Conservation (phyloP, 2,888 invertebrate genomes). For the Ephialtes manifestator region DNA sequence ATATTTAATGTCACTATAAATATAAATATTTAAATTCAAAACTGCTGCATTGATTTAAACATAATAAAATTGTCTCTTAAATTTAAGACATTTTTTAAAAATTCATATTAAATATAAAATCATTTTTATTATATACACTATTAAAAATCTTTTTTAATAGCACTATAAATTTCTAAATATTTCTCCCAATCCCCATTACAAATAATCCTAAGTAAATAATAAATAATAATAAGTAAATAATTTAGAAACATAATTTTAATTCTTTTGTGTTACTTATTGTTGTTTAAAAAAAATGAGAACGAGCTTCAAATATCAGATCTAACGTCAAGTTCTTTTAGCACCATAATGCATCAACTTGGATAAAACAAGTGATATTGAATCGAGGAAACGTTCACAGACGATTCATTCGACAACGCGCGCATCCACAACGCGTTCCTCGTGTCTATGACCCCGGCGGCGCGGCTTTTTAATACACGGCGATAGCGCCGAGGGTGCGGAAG, state of each 20-base stretch:
- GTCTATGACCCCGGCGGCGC: constrained; percentile 65
- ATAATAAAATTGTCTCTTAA: too few relatives aligned
- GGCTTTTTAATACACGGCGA: constrained; percentile 65
- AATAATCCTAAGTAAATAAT: too few relatives aligned
- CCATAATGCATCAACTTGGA: constrained; percentile 8
- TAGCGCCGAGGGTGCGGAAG: constrained; percentile 32
- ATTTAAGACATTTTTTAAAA: too few relatives aligned
- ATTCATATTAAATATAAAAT: too few relatives aligned
- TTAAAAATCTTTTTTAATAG: too few relatives aligned
- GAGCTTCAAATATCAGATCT: neutral
- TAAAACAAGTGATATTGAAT: constrained; percentile 43
- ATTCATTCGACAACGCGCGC: constrained; percentile 43
- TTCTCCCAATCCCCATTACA: neutral
- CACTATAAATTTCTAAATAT: too few relatives aligned
- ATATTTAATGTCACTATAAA: too few relatives aligned
- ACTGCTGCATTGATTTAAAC: too few relatives aligned
- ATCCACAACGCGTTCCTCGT: constrained; percentile 56
- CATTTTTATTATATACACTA: too few relatives aligned
- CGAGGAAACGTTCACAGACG: constrained; percentile 46
- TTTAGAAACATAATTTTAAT: neutral
- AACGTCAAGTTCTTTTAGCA: neutral
- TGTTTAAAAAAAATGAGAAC: neutral
- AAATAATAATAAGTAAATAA: too few relatives aligned
- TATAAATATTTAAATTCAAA: too few relatives aligned
- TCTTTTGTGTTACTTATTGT: neutral